Conservation (phyloP, 2,113 vertebrate species). For the Gymnobelideus leadbeateri region DNA sequence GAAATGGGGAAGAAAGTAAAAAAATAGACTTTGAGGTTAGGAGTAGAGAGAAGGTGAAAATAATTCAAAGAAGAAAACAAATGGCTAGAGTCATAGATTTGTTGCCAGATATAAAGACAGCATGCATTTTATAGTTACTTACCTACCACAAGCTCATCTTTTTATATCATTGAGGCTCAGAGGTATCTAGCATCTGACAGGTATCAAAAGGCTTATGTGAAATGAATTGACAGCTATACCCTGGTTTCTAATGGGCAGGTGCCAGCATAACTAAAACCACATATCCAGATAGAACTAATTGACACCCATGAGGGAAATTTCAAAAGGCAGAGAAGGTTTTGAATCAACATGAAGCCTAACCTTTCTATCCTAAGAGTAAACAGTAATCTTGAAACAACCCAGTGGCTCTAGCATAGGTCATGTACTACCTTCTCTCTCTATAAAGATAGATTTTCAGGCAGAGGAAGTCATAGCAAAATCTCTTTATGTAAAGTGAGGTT, state of each 20-base stretch:
- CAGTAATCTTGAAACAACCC: not conserved
- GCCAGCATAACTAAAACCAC: not conserved
- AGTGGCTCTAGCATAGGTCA: not conserved
- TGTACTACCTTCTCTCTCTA: not conserved
- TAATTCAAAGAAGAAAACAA: not conserved
- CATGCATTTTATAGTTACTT: not conserved
- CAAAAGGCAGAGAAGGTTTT: constrained; percentile 23
- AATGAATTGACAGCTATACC: not conserved
- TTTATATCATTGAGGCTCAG: not conserved
- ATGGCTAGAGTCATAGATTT: not conserved
- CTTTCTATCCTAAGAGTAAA: constrained; percentile 26
- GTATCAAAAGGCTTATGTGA: not conserved
- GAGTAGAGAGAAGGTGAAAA: not conserved
- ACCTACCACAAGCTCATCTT: not conserved
- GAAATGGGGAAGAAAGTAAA: not conserved
- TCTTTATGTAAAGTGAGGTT: not conserved
- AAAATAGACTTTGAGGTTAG: not conserved
- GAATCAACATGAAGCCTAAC: constrained; percentile 40
- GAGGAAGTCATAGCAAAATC: constrained; percentile 29
- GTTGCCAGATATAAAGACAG: not conserved
- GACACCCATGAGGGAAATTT: not conserved
- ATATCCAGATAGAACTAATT: constrained; percentile 11
- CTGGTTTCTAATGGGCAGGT: not conserved
- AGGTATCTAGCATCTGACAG: not conserved
- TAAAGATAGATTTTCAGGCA: constrained; percentile 24